These are phyloP conservation scores for Orchesella flavescens DNA, from an alignment of 2,888 invertebrate genomes.

Conservation along the genomic window DNA sequence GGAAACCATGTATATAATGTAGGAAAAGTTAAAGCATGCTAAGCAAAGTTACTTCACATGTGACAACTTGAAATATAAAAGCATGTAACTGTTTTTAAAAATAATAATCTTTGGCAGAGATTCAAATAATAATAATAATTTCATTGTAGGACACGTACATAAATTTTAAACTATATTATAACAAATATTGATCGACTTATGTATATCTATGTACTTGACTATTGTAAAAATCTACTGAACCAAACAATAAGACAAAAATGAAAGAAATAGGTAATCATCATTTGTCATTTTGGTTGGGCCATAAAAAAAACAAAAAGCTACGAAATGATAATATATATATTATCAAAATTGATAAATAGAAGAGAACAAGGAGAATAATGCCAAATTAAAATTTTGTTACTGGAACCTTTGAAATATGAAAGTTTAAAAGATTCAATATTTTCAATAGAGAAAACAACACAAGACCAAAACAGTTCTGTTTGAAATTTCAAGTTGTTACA, in stretches of 20 bases:
- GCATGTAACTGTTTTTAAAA: background rate
- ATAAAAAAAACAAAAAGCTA: no score
- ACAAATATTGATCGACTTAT: no score
- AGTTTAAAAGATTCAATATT: background rate
- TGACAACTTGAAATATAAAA: conserved; percentile 53
- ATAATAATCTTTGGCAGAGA: background rate
- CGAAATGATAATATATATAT: no score
- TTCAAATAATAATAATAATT: background rate
- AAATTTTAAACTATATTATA: no score
- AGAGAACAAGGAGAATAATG: no score
- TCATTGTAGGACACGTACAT: background rate
- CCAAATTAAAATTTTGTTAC: background rate
- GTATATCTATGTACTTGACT: background rate
- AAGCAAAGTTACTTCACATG: conserved; percentile 34
- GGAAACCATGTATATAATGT: no score
- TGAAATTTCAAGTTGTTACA: conserved; percentile 75
- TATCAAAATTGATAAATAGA: background rate
- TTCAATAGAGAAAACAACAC: background rate
- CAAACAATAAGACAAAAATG: background rate
- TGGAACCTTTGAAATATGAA: background rate
- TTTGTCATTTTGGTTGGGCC: no score
- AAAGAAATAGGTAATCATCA: background rate
- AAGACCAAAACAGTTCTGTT: background rate
- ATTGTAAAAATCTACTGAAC: no score
- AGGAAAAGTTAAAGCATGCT: conserved; percentile 14